Percentiles rank a stretch among this genome's conserved stretches.
Evolutionary conservation across 2,113 vertebrate genomes (phyloP).

Genomic region (Psittacara wagleri): DNA sequence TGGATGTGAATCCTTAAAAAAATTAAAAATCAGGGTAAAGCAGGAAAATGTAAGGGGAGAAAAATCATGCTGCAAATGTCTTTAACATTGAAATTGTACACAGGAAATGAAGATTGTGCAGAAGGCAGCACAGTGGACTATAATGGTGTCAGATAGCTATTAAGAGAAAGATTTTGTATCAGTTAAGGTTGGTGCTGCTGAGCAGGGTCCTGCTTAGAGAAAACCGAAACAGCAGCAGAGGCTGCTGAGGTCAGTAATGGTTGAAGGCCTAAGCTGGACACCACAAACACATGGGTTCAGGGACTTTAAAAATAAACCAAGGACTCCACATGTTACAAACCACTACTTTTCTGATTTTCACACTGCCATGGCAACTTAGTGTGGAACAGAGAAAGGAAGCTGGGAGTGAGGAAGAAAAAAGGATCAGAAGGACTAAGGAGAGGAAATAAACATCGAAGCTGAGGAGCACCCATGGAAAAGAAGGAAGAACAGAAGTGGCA

Average conservation of each 20-base stretch:
- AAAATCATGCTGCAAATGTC: background rate
- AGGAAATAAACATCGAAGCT: background rate
- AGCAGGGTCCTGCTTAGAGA: background rate
- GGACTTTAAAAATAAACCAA: background rate
- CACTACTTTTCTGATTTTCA: background rate
- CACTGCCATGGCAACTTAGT: background rate
- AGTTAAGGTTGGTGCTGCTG: background rate
- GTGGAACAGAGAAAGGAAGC: background rate
- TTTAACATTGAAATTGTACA: background rate
- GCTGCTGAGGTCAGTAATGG: background rate
- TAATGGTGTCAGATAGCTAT: background rate
- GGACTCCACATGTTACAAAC: background rate
- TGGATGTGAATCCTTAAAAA: background rate
- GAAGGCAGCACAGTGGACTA: background rate
- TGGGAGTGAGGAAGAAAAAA: background rate
- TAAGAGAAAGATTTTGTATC: background rate
- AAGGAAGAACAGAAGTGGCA: background rate
- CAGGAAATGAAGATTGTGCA: background rate
- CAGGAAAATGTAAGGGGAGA: background rate
- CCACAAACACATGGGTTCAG: background rate
- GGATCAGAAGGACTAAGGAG: background rate
- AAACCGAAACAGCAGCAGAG: background rate
- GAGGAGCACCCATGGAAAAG: background rate
- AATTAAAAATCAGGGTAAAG: background rate
- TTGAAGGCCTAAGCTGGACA: background rate